These are phyloP conservation scores for Camponotus floridanus DNA, from an alignment of 1,140 invertebrate genomes.

Conservation along the genomic window DNA sequence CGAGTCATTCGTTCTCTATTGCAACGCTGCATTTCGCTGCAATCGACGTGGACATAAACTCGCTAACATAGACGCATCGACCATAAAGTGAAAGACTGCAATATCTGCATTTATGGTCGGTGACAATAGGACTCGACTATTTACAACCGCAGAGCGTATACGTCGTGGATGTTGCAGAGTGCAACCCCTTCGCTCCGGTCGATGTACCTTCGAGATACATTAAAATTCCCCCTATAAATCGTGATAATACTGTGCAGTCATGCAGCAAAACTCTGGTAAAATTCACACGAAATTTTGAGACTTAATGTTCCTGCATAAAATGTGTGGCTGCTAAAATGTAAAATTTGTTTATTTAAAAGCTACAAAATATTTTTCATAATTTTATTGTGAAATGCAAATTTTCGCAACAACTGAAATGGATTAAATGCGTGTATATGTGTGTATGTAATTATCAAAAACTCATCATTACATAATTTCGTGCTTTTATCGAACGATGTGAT, in stretches of 20 bases:
- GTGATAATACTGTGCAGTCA: not conserved
- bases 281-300: not conserved
- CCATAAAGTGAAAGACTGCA: conserved; percentile 54
- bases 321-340: not conserved
- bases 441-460: not conserved
- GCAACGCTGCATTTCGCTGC: conserved; percentile 26
- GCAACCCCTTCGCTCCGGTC: conserved; percentile 13
- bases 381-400: not conserved
- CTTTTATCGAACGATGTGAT: not conserved
- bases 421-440: not conserved
- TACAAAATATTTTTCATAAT: not conserved
- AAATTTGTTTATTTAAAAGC: not conserved
- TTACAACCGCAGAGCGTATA: conserved; percentile 29
- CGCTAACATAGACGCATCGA: conserved; percentile 39
- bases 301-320: not conserved
- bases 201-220: conserved; percentile 20
- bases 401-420: not conserved
- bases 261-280: not conserved
- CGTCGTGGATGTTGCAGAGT: not conserved
- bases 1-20: conserved; percentile 21
- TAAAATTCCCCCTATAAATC: not conserved
- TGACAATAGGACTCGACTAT: conserved; percentile 33
- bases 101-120: conserved; percentile 53
- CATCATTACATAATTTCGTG: not conserved
- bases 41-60: conserved; percentile 32